Conservation (phyloP, 2,113 vertebrate species). For the Clarias batrachus region DNA sequence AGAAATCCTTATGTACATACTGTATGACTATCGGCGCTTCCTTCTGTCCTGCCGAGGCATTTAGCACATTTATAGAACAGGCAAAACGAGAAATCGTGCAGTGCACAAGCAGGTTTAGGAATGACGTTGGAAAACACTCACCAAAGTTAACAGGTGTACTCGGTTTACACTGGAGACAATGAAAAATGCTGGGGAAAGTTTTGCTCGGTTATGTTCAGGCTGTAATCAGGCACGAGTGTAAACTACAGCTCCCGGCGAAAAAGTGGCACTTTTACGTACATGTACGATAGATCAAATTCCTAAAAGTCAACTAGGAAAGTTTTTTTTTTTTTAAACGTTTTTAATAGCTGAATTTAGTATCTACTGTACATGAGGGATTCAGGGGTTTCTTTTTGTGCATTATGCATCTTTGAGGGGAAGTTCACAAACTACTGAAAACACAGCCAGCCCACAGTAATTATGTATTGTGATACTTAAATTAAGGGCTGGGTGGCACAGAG, state of each 20-base stretch:
- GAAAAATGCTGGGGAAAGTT: neutral
- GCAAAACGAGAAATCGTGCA: constrained; percentile 6
- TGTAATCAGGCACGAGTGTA: neutral
- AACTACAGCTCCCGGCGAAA: constrained; percentile 32
- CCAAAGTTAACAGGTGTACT: neutral
- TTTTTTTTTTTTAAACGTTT: neutral
- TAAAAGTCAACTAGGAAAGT: neutral
- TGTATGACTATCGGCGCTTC: neutral
- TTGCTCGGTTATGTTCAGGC: neutral
- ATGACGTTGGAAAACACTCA: neutral
- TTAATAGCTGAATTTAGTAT: neutral
- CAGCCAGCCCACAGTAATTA: neutral
- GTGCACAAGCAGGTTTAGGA: neutral
- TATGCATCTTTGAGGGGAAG: neutral
- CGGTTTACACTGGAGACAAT: neutral
- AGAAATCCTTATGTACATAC: neutral
- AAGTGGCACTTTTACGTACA: constrained; percentile 34
- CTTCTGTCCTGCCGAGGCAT: neutral
- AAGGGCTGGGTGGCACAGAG: neutral
- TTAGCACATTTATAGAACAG: neutral
- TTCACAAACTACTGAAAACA: neutral
- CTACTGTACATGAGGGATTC: neutral
- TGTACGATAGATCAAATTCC: constrained; percentile 12
- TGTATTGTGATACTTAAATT: constrained; percentile 17
- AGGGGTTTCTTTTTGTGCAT: neutral